Base-by-base conservation (phyloP, 2,888 invertebrate genomes). In the Chaitophorus viminalis region DNA sequence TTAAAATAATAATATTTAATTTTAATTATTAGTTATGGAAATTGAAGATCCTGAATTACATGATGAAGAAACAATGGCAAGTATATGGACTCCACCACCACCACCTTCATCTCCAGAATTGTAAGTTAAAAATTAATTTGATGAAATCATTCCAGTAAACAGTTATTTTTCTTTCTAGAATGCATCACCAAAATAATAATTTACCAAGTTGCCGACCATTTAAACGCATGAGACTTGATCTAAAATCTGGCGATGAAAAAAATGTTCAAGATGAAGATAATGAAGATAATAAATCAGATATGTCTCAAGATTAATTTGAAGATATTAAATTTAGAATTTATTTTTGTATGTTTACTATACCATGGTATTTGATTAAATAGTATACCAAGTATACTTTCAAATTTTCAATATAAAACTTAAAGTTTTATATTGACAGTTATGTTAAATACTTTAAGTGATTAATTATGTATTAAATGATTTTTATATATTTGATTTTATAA, bases 61-160 rank as follows among this genome's bases (percentile, higher is more conserved):
- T 21, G 89, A 90, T 21, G 89, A 90, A 70, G 87, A 86, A 54
- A 90, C 89, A 17, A 88, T 88, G 84, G 89, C 89, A 18, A 89
- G 89, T 79, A 70, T 39, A n/a, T 90, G 89, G 89, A 84, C 89
- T 1, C 89, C 89, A 25, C n/a, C 52, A 29, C 65, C 29, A 70
- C 88, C 88, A 21, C 60, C 31, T 46, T 75, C 65, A 77, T 18
- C 29, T 11, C 39, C 78, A 79, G 78, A 29, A 14, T 14, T 25
- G 86, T 86, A 72, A 78, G 72, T 60, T 46, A 11, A 72, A 29
- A 78, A 29, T 1, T 46, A 46, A 46, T 0, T 46, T 46, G 14
- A 46, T 14, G 11, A 46, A 11, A 46, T 46, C 0, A 1, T 46
- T 46, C 14, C 14, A 46, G 39, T 68, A 17, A 70, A 52, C 4